Conservation (phyloP, 2,888 invertebrate genomes). For the Drosophila hamatofila region DNA sequence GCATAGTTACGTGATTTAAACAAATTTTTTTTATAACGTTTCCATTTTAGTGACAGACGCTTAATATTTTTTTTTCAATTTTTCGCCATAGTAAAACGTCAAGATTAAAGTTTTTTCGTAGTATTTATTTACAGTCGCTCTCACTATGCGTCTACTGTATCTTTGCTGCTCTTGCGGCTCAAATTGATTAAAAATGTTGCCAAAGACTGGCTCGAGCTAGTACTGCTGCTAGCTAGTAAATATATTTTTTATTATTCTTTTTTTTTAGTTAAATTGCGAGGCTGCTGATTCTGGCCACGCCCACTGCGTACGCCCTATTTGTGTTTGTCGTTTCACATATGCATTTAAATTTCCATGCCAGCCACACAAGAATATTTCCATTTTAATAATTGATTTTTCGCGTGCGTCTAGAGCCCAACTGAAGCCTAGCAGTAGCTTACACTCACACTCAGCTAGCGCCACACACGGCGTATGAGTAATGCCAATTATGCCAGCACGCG, state of each 20-base stretch:
- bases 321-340: slow-evolving; percentile 61
- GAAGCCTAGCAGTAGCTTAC: slow-evolving; percentile 16
- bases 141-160: not conserved
- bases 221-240: slow-evolving; percentile 47
- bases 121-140: slow-evolving; percentile 48
- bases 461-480: slow-evolving; percentile 64
- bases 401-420: slow-evolving; percentile 63
- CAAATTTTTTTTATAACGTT: slow-evolving; percentile 3
- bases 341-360: slow-evolving; percentile 57
- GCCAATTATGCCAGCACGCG: slow-evolving; percentile 38
- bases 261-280: slow-evolving; percentile 50
- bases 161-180: too few species aligned
- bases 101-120: slow-evolving; percentile 53
- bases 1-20: slow-evolving; percentile 42
- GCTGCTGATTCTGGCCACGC: slow-evolving; percentile 24
- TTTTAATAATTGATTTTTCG: slow-evolving; percentile 78
- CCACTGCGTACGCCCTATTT: slow-evolving; percentile 35
- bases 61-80: slow-evolving; percentile 22
- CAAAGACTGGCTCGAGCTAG: slow-evolving; percentile 36
- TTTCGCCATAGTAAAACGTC: slow-evolving; percentile 19
- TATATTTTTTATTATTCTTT: slow-evolving; percentile 51
- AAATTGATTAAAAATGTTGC: slow-evolving; percentile 74
- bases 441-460: not conserved
- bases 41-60: slow-evolving; percentile 8
- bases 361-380: slow-evolving; percentile 61